Evolutionary conservation across 2,888 invertebrate genomes (phyloP).

Genomic region (Mesorhabditis spiculigera): DNA sequence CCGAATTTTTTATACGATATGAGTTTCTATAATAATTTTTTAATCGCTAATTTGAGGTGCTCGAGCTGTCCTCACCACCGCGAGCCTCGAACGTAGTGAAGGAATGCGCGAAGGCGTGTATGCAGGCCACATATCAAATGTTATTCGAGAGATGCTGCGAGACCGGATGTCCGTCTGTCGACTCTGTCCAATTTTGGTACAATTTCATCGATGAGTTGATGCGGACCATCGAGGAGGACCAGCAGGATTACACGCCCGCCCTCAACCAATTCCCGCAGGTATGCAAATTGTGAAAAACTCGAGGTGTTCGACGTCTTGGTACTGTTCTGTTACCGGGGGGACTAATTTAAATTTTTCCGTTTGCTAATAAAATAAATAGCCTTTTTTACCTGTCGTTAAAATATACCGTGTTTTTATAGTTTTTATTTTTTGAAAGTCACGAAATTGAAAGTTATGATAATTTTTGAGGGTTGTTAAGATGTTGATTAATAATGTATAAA

Average conservation of each 20-base stretch:
- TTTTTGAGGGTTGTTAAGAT: no score
- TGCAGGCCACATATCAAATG: conserved; percentile 97
- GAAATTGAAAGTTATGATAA: no score
- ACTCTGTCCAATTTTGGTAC: conserved; percentile 54
- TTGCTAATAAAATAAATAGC: no score
- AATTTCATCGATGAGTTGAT: conserved; percentile 67
- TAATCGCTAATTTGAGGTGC: conserved; percentile 69
- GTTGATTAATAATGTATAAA: no score
- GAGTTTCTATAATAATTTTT: no score
- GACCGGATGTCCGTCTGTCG: conserved; percentile 52
- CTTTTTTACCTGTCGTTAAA: no score
- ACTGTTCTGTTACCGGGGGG: no score
- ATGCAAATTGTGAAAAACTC: neutral
- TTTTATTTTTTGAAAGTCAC: no score
- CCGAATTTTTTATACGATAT: no score
- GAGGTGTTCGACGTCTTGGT: no score
- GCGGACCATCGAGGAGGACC: conserved; percentile 97
- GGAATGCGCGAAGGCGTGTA: conserved; percentile 97
- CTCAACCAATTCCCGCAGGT: conserved; percentile 74
- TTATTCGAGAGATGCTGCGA: conserved; percentile 98
- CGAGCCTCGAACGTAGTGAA: conserved; percentile 96
- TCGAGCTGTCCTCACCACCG: conserved; percentile 95
- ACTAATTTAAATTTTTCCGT: no score
- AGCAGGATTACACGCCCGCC: conserved; percentile 93
- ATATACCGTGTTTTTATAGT: no score